These are phyloP conservation scores for Archilochus colubris DNA, from an alignment of 2,113 vertebrate genomes.

Conservation along the genomic window DNA sequence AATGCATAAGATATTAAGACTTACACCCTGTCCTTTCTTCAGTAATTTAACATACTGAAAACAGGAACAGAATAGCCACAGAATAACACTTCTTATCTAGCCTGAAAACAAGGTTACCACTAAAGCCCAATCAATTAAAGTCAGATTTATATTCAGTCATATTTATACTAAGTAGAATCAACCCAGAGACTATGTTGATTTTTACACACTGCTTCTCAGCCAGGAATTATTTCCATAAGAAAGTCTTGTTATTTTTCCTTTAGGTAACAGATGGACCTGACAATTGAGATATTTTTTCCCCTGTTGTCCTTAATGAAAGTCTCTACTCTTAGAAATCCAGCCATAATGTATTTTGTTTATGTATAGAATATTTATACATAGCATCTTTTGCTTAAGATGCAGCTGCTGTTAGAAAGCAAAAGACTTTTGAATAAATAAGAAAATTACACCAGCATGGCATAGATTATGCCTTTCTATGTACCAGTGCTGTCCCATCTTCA, in stretches of 20 bases:
- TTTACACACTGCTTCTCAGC: background rate
- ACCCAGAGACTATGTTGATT: background rate
- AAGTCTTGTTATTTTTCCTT: background rate
- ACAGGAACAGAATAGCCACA: background rate
- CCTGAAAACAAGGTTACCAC: background rate
- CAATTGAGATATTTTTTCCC: background rate
- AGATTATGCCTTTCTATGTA: background rate
- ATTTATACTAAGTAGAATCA: background rate
- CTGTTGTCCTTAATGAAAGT: background rate
- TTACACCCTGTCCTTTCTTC: background rate
- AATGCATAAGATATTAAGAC: background rate
- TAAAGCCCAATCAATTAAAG: background rate
- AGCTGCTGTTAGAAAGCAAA: background rate
- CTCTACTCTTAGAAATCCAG: background rate
- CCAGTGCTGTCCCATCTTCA: background rate
- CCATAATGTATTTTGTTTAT: background rate
- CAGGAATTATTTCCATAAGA: background rate
- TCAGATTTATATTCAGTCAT: background rate
- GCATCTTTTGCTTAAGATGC: background rate
- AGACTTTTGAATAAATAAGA: background rate
- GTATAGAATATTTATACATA: background rate
- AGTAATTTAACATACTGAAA: background rate
- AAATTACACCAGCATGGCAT: background rate
- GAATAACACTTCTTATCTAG: background rate
- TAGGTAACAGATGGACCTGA: background rate